phyloP scores from a whole-genome alignment of 2,888 invertebrate genomes.

The Cordylochernes scorpioides region DNA sequence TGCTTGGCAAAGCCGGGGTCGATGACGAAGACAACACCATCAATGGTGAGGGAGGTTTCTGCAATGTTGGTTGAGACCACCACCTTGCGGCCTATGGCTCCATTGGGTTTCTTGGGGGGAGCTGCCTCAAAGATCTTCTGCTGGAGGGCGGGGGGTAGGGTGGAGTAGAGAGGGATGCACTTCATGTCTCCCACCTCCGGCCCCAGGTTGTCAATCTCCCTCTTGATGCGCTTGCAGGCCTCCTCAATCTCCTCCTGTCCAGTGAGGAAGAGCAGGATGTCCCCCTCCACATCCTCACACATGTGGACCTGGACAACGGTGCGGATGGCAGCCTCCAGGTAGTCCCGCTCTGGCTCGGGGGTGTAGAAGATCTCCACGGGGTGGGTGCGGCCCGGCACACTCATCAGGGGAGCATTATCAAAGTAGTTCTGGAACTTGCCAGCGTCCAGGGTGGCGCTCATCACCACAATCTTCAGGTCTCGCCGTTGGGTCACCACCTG shows the following conservation, averaged over 20 bases:
- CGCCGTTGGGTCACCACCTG: slow-evolving; percentile 76
- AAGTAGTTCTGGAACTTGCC: slow-evolving; percentile 97
- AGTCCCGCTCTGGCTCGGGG: slow-evolving; percentile 89
- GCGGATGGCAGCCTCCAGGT: slow-evolving; percentile 88
- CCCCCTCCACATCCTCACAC: slow-evolving; percentile 72
- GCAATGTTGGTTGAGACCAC: slow-evolving; percentile 98
- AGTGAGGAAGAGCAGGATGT: slow-evolving; percentile 67
- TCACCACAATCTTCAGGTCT: slow-evolving; percentile 87
- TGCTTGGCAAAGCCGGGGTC: slow-evolving; percentile 99
- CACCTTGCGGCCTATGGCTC: slow-evolving; percentile 66
- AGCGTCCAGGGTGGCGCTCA: slow-evolving; percentile 96
- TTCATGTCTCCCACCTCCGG: slow-evolving; percentile 88
- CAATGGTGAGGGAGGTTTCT: slow-evolving; percentile 93
- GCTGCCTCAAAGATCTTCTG: slow-evolving; percentile 91
- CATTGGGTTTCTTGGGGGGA: slow-evolving; percentile 63
- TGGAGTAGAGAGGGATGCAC: slow-evolving; percentile 94
- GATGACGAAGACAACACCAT: slow-evolving; percentile 96
- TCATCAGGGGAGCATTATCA: slow-evolving; percentile 79
- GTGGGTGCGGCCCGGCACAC: slow-evolving; percentile 83
- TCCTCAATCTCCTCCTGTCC: slow-evolving; percentile 82
- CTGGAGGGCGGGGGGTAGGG: slow-evolving; percentile 83
- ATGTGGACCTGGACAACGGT: slow-evolving; percentile 94
- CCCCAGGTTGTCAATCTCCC: slow-evolving; percentile 83
- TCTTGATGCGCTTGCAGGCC: slow-evolving; percentile 84
- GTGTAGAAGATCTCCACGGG: slow-evolving; percentile 97